Conservation (phyloP, 2,797 vertebrate genomes). For the Menidia menidia region DNA sequence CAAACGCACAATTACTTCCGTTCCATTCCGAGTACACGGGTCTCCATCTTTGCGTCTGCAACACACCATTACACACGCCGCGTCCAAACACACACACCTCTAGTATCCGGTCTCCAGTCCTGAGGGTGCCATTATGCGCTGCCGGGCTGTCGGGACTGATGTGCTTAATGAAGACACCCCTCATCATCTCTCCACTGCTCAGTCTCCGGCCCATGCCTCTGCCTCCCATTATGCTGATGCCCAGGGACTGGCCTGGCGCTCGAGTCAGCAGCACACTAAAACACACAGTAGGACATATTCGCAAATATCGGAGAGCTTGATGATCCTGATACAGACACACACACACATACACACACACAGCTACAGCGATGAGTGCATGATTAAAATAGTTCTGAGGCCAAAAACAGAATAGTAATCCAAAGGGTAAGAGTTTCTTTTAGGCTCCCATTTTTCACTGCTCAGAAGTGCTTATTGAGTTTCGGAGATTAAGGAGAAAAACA, state of each 20-base stretch:
- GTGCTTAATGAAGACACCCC: conserved; percentile 97
- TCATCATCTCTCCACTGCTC: conserved; percentile 94
- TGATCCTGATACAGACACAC: conserved; percentile 14
- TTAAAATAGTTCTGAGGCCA: conserved; percentile 27
- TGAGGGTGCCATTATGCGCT: conserved; percentile 89
- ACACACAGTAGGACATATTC: conserved; percentile 40
- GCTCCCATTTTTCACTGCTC: conserved; percentile 25
- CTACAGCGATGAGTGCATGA: conserved; percentile 16
- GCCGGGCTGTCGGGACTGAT: conserved; percentile 94
- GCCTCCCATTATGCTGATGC: conserved; percentile 97
- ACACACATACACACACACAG: no score
- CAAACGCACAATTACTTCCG: conserved; percentile 4
- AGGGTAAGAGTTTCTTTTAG: neutral
- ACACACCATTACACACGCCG: conserved; percentile 26
- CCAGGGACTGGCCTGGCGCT: conserved; percentile 89
- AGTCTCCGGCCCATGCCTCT: conserved; percentile 95
- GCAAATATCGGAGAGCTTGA: conserved; percentile 11
- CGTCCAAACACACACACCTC: conserved; percentile 79
- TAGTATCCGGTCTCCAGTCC: conserved; percentile 93
- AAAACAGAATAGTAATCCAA: conserved; percentile 5
- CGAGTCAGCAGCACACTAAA: conserved; percentile 89
- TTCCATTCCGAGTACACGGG: conserved; percentile 17
- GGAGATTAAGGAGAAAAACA: conserved; percentile 69
- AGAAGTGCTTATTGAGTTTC: conserved; percentile 40
- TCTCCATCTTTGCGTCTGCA: conserved; percentile 20